Percentiles rank a stretch among this genome's conserved stretches.
phyloP scores from a whole-genome alignment of 2,888 invertebrate species.

The Dicyrtoma fusca region DNA sequence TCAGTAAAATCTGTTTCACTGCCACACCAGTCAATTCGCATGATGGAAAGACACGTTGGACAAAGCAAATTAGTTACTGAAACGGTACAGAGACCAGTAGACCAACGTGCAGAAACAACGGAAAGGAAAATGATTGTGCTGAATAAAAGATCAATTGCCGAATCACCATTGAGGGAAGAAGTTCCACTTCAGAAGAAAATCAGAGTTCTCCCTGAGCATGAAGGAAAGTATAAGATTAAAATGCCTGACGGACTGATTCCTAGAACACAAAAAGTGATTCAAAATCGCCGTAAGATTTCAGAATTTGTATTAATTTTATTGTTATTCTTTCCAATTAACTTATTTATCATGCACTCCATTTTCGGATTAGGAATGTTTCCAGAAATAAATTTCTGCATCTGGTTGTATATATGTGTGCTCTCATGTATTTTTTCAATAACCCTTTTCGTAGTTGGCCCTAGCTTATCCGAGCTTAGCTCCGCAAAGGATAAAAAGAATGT shows the following conservation, averaged over 20 bases:
- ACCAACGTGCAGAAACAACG: not conserved
- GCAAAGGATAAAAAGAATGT: conserved; percentile 61
- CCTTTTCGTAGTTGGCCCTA: conserved; percentile 45
- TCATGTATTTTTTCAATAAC: not conserved
- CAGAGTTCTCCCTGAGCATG: conserved; percentile 64
- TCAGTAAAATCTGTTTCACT: no score
- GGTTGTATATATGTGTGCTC: no score
- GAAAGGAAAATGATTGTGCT: conserved; percentile 47
- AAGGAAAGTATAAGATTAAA: conserved; percentile 63
- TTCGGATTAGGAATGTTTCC: not conserved
- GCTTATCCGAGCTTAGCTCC: conserved; percentile 13
- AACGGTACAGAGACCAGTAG: not conserved
- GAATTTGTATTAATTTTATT: conserved; percentile 24
- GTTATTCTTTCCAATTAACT: no score
- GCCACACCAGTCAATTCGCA: no score
- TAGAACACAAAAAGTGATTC: conserved; percentile 59
- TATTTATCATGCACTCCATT: not conserved
- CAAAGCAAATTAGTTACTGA: not conserved
- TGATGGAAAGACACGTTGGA: not conserved
- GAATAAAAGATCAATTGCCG: conserved; percentile 37
- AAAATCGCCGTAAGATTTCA: conserved; percentile 34
- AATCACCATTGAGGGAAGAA: conserved; percentile 57
- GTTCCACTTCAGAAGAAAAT: conserved; percentile 59
- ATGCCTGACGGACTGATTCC: conserved; percentile 62
- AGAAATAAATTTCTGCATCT: not conserved